These are phyloP conservation scores for Tribolium castaneum DNA, from an alignment of 1,140 invertebrate genomes.

Conservation along the genomic window DNA sequence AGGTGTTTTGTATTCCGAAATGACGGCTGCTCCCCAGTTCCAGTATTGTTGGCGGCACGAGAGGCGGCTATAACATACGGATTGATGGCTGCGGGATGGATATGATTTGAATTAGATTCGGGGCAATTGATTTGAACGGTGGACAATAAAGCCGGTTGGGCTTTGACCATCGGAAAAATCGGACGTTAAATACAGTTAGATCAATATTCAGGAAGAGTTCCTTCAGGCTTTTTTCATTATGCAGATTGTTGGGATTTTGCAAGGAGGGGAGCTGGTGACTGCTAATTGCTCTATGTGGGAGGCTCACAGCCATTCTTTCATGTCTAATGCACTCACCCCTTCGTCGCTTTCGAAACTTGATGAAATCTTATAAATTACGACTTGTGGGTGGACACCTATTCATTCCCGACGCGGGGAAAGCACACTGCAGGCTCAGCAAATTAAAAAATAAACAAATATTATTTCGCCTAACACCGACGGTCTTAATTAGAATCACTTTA, in stretches of 20 bases:
- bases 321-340: not conserved
- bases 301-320: not conserved
- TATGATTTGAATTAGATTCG: constrained; percentile 44
- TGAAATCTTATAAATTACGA: not conserved
- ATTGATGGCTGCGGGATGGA: constrained; percentile 33
- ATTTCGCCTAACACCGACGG: too few relatives aligned
- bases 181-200: not conserved
- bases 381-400: not conserved
- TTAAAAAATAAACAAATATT: too few relatives aligned
- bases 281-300: not conserved
- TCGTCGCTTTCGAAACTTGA: not conserved
- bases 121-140: constrained; percentile 14
- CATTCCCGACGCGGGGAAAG: not conserved
- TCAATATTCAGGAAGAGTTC: not conserved
- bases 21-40: constrained; percentile 15
- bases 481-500: too few relatives aligned
- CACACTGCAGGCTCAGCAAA: too few relatives aligned
- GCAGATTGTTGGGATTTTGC: not conserved
- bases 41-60: constrained; percentile 15
- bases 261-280: not conserved
- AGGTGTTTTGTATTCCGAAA: constrained; percentile 14
- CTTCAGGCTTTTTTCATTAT: not conserved
- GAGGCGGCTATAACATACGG: constrained; percentile 21
- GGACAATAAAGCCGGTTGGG: constrained; percentile 17
- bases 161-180: not conserved